Conservation (phyloP, 2,888 invertebrate species). For the Drosophila fungiperda region DNA sequence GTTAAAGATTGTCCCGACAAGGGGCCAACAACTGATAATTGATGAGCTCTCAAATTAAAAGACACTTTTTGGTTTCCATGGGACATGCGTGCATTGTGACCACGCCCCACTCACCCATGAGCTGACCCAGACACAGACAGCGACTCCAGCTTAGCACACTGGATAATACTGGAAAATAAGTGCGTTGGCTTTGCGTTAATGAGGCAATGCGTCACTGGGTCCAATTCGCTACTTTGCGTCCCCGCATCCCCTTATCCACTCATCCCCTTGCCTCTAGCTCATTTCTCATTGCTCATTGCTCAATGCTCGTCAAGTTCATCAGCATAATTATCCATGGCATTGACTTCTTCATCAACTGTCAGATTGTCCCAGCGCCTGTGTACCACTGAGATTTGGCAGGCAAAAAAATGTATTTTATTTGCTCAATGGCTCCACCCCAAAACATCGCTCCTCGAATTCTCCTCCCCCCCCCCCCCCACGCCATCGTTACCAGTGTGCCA, state of each 20-base stretch:
- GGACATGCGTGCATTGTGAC: conserved; percentile 74
- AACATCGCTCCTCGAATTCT: too few relatives aligned
- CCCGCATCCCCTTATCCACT: background rate
- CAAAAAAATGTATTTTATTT: conserved; percentile 44
- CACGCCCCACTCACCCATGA: conserved; percentile 2
- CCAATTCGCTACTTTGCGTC: conserved; percentile 17
- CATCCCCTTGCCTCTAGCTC: background rate
- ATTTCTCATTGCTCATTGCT: conserved; percentile 35
- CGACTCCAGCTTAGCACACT: background rate
- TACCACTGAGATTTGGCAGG: conserved; percentile 45
- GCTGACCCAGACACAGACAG: background rate
- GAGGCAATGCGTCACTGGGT: conserved; percentile 77
- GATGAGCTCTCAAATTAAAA: conserved; percentile 65
- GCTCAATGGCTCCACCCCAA: background rate
- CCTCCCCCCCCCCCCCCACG: background rate
- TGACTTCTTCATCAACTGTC: conserved; percentile 78
- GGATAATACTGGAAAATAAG: conserved; percentile 43
- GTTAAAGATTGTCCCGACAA: background rate
- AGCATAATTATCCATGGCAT: conserved; percentile 78
- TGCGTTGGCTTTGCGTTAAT: conserved; percentile 75
- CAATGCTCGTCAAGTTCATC: conserved; percentile 70
- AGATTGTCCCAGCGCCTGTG: conserved; percentile 56
- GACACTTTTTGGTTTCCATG: conserved; percentile 71
- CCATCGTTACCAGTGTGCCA: conserved; percentile 22
- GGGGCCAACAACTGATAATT: conserved; percentile 17